A percentile compares a stretch with the other conserved stretches of the same genome.
Conservation (phyloP, 2,113 vertebrate species). For the Butastur rufipennis region DNA sequence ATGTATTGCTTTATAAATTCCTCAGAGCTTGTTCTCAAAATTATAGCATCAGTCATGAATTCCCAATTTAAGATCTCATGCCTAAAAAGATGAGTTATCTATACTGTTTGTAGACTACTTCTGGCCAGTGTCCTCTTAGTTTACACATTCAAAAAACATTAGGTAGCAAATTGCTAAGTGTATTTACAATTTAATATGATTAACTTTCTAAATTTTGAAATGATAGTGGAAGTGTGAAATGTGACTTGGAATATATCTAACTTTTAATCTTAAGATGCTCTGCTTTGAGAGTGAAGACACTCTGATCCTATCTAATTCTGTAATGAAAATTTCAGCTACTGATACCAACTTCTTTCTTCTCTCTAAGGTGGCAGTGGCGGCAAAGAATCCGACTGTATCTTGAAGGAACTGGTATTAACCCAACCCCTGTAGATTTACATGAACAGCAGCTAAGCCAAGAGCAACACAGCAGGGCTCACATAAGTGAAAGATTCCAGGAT, state of each 20-base stretch:
- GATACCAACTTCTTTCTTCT: neutral
- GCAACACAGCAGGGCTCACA: conserved; percentile 90
- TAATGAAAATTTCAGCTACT: neutral
- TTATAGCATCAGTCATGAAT: neutral
- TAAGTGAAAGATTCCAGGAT: conserved; percentile 73
- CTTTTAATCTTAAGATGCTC: neutral
- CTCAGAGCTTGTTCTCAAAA: neutral
- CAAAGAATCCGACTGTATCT: conserved; percentile 90
- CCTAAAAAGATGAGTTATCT: neutral
- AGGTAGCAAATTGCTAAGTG: neutral
- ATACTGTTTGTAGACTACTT: neutral
- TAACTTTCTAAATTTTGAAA: neutral
- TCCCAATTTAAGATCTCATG: neutral
- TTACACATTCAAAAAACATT: neutral
- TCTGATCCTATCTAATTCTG: neutral
- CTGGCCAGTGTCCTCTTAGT: neutral
- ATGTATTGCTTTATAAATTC: neutral
- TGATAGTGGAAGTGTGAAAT: neutral
- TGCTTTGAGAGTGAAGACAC: neutral
- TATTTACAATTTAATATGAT: neutral
- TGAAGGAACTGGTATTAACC: conserved; percentile 94
- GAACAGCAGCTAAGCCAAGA: conserved; percentile 94
- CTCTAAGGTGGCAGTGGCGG: conserved; percentile 90
- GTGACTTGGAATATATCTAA: neutral
- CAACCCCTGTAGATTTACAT: conserved; percentile 89